Percentiles rank a stretch among this genome's conserved stretches.
Evolutionary conservation across 2,888 invertebrate genomes (phyloP).

Genomic region (Aspidiotus destructor): DNA sequence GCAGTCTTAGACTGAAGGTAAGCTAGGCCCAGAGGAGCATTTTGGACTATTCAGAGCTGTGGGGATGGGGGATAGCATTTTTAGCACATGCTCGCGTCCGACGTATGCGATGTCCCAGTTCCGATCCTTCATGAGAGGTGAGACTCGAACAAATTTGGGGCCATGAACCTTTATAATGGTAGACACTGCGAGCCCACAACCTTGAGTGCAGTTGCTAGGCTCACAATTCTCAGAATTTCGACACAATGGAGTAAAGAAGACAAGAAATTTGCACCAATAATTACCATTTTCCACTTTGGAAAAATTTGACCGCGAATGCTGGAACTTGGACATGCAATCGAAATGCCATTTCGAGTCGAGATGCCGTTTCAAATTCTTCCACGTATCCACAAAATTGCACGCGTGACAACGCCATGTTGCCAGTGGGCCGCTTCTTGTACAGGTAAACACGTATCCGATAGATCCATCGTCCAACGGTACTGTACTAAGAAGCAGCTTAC

Average conservation of each 20-base stretch:
- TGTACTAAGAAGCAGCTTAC: slow-evolving; percentile 34
- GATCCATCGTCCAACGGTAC: slow-evolving; percentile 39
- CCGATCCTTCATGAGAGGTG: too few relatives aligned
- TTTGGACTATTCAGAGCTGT: too few relatives aligned
- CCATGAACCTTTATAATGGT: too few relatives aligned
- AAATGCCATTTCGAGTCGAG: slow-evolving; percentile 43
- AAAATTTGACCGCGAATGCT: slow-evolving; percentile 36
- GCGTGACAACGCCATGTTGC: slow-evolving; percentile 38
- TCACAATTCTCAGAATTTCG: too few relatives aligned
- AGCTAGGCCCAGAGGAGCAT: too few relatives aligned
- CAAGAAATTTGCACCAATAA: background rate
- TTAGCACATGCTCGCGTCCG: too few relatives aligned
- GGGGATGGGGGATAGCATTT: too few relatives aligned
- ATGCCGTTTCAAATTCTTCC: slow-evolving; percentile 38
- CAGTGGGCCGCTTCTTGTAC: slow-evolving; percentile 31
- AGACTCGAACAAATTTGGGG: too few relatives aligned
- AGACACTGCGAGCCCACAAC: too few relatives aligned
- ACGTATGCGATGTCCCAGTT: too few relatives aligned
- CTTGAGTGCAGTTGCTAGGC: too few relatives aligned
- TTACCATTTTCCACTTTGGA: slow-evolving; percentile 36
- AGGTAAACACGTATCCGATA: slow-evolving; percentile 39
- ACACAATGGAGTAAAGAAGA: background rate
- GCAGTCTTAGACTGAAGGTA: too few relatives aligned
- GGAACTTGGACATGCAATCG: slow-evolving; percentile 33
- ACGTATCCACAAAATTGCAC: slow-evolving; percentile 36